Evolutionary conservation across 2,797 vertebrate species (phyloP).

Genomic region (Sebastes matsubarae): DNA sequence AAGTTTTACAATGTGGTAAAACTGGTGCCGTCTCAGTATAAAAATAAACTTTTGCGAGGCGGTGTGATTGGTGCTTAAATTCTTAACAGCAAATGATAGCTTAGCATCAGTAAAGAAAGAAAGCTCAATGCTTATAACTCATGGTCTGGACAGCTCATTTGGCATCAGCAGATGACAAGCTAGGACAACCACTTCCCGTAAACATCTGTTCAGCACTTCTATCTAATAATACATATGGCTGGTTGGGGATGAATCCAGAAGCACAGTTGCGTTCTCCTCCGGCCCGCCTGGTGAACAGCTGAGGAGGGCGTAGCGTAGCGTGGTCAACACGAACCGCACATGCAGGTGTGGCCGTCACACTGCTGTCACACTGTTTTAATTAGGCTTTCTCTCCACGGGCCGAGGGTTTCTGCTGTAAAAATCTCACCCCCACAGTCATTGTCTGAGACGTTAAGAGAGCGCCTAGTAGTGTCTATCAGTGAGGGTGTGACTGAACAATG

Average conservation of each 20-base stretch:
- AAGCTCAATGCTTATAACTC: not conserved
- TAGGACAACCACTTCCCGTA: slow-evolving; percentile 6
- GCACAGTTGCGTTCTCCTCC: not conserved
- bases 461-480: not conserved
- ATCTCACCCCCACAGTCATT: slow-evolving; percentile 29
- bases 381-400: slow-evolving; percentile 25
- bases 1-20: not conserved
- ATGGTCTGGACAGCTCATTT: slow-evolving; percentile 7
- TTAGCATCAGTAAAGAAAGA: not conserved
- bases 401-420: slow-evolving; percentile 33
- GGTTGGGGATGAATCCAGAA: not conserved
- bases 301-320: slow-evolving; percentile 45
- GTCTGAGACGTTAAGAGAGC: slow-evolving; percentile 36
- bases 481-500: slow-evolving; percentile 43
- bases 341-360: slow-evolving; percentile 61
- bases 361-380: slow-evolving; percentile 57
- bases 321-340: slow-evolving; percentile 40
- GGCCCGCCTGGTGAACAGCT: slow-evolving; percentile 43
- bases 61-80: not conserved
- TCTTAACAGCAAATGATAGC: not conserved
- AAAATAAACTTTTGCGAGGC: not conserved
- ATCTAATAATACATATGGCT: slow-evolving; percentile 5
- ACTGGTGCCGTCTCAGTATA: not conserved
- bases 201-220: slow-evolving; percentile 32
- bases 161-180: slow-evolving; percentile 20